Evolutionary conservation across 2,888 invertebrate species (phyloP).

Genomic region (Lasioglossum oenotherae): DNA sequence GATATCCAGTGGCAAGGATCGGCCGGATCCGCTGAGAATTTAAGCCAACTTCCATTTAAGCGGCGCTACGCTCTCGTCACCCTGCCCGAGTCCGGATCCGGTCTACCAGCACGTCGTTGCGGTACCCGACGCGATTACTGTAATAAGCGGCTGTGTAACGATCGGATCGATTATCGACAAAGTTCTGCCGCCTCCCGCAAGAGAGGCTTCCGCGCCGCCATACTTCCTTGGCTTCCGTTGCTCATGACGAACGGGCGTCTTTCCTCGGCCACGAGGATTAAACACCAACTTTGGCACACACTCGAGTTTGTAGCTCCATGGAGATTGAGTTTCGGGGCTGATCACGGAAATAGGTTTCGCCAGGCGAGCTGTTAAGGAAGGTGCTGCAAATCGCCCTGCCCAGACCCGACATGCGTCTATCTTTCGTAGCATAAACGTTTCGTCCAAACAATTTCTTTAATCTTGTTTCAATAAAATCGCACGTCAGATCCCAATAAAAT

Average conservation of each 20-base stretch:
- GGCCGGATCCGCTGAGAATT: constrained; percentile 63
- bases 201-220: background rate
- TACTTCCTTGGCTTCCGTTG: background rate
- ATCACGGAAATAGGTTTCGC: background rate
- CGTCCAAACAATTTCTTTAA: no score
- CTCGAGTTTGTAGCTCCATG: background rate
- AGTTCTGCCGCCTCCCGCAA: background rate
- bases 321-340: background rate
- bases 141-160: constrained; percentile 50
- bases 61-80: constrained; percentile 30
- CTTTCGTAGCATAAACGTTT: no score
- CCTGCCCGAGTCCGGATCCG: constrained; percentile 44
- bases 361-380: background rate
- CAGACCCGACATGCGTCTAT: background rate
- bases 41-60: constrained; percentile 68
- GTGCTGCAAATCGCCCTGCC: background rate
- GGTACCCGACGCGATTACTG: constrained; percentile 50
- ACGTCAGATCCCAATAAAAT: no score
- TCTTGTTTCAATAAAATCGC: no score
- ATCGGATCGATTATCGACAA: constrained; percentile 51
- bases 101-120: constrained; percentile 59
- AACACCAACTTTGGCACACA: constrained; percentile 11
- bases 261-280: background rate
- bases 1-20: constrained; percentile 62
- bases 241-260: constrained; percentile 6